phyloP scores from a whole-genome alignment of 2,888 invertebrate genomes.

The Formica aserva region DNA sequence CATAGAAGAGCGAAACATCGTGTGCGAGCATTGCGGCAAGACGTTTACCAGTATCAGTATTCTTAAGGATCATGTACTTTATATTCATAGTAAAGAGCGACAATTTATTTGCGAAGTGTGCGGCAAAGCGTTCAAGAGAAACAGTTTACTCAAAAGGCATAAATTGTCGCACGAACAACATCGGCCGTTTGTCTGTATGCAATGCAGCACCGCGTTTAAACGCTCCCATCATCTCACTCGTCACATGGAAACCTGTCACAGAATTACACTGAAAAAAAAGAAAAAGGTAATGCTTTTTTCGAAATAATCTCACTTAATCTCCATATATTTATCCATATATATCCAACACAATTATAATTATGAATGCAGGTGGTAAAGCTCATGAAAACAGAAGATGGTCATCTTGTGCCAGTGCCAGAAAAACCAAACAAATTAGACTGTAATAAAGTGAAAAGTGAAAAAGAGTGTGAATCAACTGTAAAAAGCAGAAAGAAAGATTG shows the following conservation, averaged over 20 bases:
- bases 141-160: conserved; percentile 82
- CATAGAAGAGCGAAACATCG: conserved; percentile 79
- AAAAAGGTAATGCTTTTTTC: conserved; percentile 74
- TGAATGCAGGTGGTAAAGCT: conserved; percentile 76
- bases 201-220: conserved; percentile 82
- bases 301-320: neutral
- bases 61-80: conserved; percentile 83
- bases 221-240: conserved; percentile 82
- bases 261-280: conserved; percentile 77
- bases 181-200: conserved; percentile 81
- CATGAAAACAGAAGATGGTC: conserved; percentile 80
- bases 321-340: neutral
- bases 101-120: conserved; percentile 83
- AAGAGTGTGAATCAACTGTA: conserved; percentile 22
- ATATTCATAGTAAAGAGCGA: conserved; percentile 81
- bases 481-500: conserved; percentile 37
- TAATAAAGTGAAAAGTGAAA: conserved; percentile 57
- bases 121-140: conserved; percentile 83
- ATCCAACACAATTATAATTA: neutral
- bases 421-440: conserved; percentile 70
- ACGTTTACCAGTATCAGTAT: conserved; percentile 81
- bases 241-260: conserved; percentile 82
- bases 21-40: conserved; percentile 84
- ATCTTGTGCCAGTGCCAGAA: conserved; percentile 78
- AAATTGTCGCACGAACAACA: conserved; percentile 82